Conservation (phyloP, 92 coral and sea anemone species). For the Epizoanthus scotinus region DNA sequence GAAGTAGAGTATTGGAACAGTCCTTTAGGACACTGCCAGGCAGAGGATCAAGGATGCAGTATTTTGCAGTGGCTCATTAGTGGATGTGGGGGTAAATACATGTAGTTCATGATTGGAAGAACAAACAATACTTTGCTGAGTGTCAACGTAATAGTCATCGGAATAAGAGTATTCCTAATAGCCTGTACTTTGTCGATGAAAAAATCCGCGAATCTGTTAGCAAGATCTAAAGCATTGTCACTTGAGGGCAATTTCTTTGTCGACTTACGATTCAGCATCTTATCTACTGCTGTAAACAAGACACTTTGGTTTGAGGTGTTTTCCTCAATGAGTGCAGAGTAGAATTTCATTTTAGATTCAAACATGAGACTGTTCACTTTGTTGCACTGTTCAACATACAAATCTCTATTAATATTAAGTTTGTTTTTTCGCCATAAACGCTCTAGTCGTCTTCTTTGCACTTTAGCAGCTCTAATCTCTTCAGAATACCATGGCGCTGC, state of each 20-base stretch:
- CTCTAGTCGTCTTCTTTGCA: conserved; percentile 44
- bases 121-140: background rate
- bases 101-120: conserved; percentile 20
- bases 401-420: conserved; percentile 20
- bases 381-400: conserved; percentile 50
- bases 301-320: conserved; percentile 49
- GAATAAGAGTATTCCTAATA: conserved; percentile 29
- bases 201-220: conserved; percentile 54
- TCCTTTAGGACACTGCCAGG: conserved; percentile 44
- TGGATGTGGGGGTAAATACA: conserved; percentile 13
- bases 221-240: conserved; percentile 41
- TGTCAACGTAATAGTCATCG: background rate
- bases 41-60: conserved; percentile 46
- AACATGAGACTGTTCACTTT: conserved; percentile 38
- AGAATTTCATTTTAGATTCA: conserved; percentile 51
- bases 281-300: conserved; percentile 47
- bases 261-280: conserved; percentile 37
- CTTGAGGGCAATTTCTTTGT: conserved; percentile 41
- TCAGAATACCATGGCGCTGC: conserved; percentile 44
- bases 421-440: conserved; percentile 54
- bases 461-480: conserved; percentile 34
- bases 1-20: conserved; percentile 43
- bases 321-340: conserved; percentile 44
- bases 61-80: conserved; percentile 35
- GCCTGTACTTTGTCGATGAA: conserved; percentile 42